These are phyloP conservation scores for Tineola bisselliella DNA, from an alignment of 2,888 invertebrate species.

Conservation along the genomic window DNA sequence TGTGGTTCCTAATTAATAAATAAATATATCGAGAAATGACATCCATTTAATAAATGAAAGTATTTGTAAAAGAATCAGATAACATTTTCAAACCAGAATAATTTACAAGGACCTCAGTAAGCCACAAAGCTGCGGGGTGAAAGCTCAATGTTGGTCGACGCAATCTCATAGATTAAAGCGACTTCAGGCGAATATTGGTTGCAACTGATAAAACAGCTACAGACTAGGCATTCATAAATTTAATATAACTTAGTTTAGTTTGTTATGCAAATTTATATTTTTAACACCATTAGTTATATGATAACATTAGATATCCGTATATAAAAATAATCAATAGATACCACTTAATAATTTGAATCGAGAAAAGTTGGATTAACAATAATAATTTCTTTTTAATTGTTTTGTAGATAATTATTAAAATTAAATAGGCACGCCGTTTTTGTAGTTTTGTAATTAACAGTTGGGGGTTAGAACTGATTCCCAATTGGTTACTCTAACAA, in stretches of 20 bases:
- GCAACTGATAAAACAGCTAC: constrained; percentile 23
- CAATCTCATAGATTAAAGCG: constrained; percentile 46
- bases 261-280: background rate
- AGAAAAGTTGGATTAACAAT: too few relatives aligned
- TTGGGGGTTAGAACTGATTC: background rate
- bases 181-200: constrained; percentile 23
- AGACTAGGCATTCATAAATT: background rate
- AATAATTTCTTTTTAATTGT: too few relatives aligned
- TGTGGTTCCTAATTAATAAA: background rate
- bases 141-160: constrained; percentile 18
- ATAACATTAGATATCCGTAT: too few relatives aligned
- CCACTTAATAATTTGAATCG: too few relatives aligned
- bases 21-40: background rate
- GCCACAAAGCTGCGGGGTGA: constrained; percentile 4
- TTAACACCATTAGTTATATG: too few relatives aligned
- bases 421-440: too few relatives aligned
- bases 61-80: constrained; percentile 5
- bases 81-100: background rate
- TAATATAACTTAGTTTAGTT: background rate
- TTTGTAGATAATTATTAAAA: too few relatives aligned
- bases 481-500: background rate
- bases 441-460: background rate
- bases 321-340: too few relatives aligned
- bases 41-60: background rate
- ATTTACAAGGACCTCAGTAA: background rate